These are phyloP conservation scores for Pelodytes ibericus DNA, from an alignment of 2,797 vertebrate species.

Conservation along the genomic window DNA sequence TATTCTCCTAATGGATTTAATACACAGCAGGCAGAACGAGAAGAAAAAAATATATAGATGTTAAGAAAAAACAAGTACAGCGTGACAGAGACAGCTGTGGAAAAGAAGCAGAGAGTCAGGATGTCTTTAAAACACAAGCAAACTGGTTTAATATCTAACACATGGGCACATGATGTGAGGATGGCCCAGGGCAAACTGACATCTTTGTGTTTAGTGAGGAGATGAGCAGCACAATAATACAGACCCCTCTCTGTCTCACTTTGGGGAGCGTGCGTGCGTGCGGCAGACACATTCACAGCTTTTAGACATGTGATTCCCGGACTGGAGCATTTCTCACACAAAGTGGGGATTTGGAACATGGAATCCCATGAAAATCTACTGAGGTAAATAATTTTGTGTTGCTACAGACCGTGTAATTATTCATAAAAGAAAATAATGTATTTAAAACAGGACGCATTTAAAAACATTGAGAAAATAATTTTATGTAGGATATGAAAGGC, in stretches of 20 bases:
- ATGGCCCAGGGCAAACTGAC: constrained; percentile 52
- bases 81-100: constrained; percentile 44
- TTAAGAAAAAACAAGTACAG: constrained; percentile 29
- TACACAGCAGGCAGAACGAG: constrained; percentile 6
- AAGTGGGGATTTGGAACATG: constrained; percentile 4
- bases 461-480: too few species aligned
- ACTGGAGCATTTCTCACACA: constrained; percentile 11
- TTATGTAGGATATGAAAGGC: too few species aligned
- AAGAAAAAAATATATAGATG: constrained; percentile 18
- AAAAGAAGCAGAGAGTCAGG: constrained; percentile 35
- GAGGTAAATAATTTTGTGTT: too few species aligned
- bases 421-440: too few species aligned
- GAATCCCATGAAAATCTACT: constrained; percentile 22
- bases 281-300: constrained; percentile 48
- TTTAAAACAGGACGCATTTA: too few species aligned
- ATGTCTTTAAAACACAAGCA: constrained; percentile 38
- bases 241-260: constrained; percentile 51
- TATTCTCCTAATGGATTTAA: neutral
- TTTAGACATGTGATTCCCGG: constrained; percentile 43
- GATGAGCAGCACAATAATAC: constrained; percentile 44
- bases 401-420: too few species aligned
- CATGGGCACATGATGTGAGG: constrained; percentile 51
- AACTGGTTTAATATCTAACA: constrained; percentile 52
- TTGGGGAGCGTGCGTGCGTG: constrained; percentile 36
- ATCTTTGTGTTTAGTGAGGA: constrained; percentile 44